Conservation (phyloP, 2,888 invertebrate genomes). For the Abrostola triplasia region DNA sequence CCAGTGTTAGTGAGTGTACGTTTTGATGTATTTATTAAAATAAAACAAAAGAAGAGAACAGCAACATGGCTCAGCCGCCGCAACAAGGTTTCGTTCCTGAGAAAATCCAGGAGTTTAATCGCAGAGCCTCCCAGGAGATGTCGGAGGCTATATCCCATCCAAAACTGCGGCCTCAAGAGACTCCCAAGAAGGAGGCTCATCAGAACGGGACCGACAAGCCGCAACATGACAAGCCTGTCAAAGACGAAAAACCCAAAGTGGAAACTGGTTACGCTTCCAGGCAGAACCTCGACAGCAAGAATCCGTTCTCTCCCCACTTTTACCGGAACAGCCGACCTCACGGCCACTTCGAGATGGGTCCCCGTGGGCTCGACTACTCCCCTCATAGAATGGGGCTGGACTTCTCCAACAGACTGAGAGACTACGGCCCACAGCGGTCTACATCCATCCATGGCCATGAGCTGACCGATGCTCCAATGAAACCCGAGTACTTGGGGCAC, state of each 20-base stretch:
- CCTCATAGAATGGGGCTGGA: conserved; percentile 83
- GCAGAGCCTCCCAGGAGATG: conserved; percentile 80
- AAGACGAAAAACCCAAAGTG: conserved; percentile 68
- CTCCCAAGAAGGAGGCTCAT: conserved; percentile 72
- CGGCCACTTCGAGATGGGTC: conserved; percentile 86
- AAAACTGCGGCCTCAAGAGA: conserved; percentile 62
- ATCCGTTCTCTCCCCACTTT: conserved; percentile 82
- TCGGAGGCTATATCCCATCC: conserved; percentile 66
- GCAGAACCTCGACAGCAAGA: conserved; percentile 75
- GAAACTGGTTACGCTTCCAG: conserved; percentile 67
- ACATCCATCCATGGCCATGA: conserved; percentile 85
- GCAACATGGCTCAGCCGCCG: conserved; percentile 81
- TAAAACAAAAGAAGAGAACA: conserved; percentile 46
- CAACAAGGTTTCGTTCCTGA: conserved; percentile 82
- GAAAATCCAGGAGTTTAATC: conserved; percentile 82
- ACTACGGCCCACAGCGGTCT: conserved; percentile 82
- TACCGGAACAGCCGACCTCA: conserved; percentile 77
- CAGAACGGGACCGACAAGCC: conserved; percentile 66
- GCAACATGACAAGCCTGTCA: conserved; percentile 57
- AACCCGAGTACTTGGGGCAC: conserved; percentile 80
- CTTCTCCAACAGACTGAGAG: conserved; percentile 78
- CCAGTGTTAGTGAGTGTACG: conserved; percentile 54
- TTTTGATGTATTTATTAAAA: conserved; percentile 58
- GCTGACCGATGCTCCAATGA: conserved; percentile 79
- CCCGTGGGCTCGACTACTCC: conserved; percentile 83